Base-by-base conservation (phyloP, 2,888 invertebrate genomes). In the Gymnosoma rotundatum region DNA sequence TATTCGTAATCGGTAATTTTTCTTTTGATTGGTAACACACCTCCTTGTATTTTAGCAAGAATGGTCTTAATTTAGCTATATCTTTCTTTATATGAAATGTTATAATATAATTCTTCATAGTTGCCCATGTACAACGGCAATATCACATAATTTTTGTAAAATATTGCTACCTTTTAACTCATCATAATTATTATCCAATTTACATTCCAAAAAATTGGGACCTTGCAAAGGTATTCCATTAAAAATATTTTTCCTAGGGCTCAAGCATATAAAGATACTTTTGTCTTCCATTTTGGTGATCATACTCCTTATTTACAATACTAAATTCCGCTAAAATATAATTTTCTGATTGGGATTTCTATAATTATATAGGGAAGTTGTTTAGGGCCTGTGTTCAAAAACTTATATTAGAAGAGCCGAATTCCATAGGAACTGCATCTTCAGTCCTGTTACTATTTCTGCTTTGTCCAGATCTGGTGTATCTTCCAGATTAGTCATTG, bases 291-390 rank as follows among this genome's bases (percentile, higher is more conserved):
- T 38, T 79, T 79, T n/a, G 79, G 82, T 42, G 63, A 54, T 21
- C 75, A 83, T 6, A 86, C 4, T 4, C 78, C 69, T 56, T 32
- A 74, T 70, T 78, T 36, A 75, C 73, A 20, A 85, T 61, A 78
- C 75, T 85, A 54, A 85, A 82, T 36, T 86, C 84, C n/a, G 84
- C 79, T 69, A 36, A 79, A 81, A 20, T 60, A 21, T 21, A 81
- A 66, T 32, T 54, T 63, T 64, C 45, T 78, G 12, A 45, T 9
- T 9, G 58, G 42, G 18, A 1, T 14, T 20, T 54, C 20, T 38
- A 67, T 54, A 14, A 52, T 38, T 67, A 67, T 67, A 36, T 52
- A 52, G 52, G 66, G 52, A 18, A 66, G 66, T 48, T 50, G 64
- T 18, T 32, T 52, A n/a, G 20, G 38, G 16, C 48, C 2, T 48